Evolutionary conservation across 2,797 vertebrate species (phyloP).

Genomic region (Cynopterus sphinx): DNA sequence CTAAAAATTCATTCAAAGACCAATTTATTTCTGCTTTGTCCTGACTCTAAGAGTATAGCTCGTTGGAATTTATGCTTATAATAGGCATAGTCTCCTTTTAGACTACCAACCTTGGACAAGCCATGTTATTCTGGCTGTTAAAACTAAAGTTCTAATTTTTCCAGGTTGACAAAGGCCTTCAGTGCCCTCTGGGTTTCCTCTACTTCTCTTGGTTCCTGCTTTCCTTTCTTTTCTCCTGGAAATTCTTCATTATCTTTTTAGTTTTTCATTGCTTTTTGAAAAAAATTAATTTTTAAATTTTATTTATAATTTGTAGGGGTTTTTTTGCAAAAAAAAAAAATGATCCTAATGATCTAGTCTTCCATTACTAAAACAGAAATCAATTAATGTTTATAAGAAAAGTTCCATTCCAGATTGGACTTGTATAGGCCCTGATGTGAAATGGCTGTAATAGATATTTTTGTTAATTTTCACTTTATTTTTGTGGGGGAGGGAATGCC

Average conservation of each 20-base stretch:
- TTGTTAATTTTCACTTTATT: constrained; percentile 57
- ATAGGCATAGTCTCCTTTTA: background rate
- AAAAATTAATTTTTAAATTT: background rate
- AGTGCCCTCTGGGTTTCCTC: background rate
- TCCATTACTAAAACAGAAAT: constrained; percentile 12
- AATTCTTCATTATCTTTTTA: constrained; percentile 13
- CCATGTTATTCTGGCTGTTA: background rate
- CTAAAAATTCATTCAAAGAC: constrained; percentile 37
- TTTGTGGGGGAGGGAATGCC: background rate
- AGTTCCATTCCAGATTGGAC: background rate
- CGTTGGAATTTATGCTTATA: background rate
- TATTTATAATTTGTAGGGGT: background rate
- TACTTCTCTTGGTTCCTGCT: background rate
- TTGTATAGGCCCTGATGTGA: background rate
- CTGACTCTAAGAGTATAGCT: background rate
- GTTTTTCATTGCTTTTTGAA: background rate
- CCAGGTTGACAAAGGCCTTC: background rate
- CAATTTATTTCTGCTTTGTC: constrained; percentile 9
- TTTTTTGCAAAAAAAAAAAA: background rate
- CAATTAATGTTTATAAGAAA: constrained; percentile 11
- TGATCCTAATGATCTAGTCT: background rate
- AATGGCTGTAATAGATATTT: background rate
- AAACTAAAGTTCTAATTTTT: constrained; percentile 13
- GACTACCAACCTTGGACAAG: background rate
- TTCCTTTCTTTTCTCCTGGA: background rate